Evolutionary conservation across 2,113 vertebrate species (phyloP).

Genomic region (Neoarius graeffei): DNA sequence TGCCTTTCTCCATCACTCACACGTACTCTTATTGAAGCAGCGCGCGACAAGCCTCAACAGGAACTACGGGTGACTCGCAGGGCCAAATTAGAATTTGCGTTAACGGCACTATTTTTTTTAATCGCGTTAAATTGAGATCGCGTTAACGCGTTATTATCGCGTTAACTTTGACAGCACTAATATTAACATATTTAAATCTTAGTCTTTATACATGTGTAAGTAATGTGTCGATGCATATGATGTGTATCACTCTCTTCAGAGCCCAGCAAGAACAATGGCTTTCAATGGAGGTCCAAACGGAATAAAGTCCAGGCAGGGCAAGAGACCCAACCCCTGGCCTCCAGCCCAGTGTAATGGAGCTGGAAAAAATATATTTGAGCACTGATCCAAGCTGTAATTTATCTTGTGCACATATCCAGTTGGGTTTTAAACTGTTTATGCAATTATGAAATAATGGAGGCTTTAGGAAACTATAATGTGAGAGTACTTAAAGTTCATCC

Average conservation of each 20-base stretch:
- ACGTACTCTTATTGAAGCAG: too few species aligned
- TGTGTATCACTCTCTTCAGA: slow-evolving; percentile 61
- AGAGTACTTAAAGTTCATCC: not conserved
- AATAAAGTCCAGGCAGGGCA: slow-evolving; percentile 31
- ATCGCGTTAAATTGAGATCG: too few species aligned
- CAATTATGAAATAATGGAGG: too few species aligned
- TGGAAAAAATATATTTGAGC: not conserved
- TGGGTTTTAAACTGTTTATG: not conserved
- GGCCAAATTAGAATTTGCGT: too few species aligned
- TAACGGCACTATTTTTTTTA: too few species aligned
- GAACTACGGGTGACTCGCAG: too few species aligned
- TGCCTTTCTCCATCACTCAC: too few species aligned
- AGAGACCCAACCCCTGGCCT: slow-evolving; percentile 60
- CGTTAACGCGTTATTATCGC: too few species aligned
- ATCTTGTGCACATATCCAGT: not conserved
- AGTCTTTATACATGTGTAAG: not conserved
- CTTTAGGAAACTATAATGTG: not conserved
- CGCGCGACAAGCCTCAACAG: too few species aligned
- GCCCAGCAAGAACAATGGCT: slow-evolving; percentile 59
- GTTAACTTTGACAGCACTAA: too few species aligned
- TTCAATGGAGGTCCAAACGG: not conserved
- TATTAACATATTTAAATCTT: not conserved
- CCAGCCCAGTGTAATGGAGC: slow-evolving; percentile 38
- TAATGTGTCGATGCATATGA: not conserved
- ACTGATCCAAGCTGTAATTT: not conserved